A percentile compares a stretch with the other conserved stretches of the same genome.
Conservation (phyloP, 2,113 vertebrate species). For the Delphinus delphis region DNA sequence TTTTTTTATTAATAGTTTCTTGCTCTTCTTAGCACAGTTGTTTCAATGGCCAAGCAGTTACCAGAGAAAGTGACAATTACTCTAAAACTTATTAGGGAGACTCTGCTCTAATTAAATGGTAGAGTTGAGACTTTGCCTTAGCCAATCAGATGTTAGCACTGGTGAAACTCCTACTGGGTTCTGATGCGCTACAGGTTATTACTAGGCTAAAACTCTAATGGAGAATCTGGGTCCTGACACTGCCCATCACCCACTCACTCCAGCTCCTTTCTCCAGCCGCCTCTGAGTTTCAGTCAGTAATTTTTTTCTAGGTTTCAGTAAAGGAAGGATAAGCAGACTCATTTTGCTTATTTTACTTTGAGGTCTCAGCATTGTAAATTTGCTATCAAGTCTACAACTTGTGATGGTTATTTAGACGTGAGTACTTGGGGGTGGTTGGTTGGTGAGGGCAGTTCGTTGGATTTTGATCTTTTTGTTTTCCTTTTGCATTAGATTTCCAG, state of each 20-base stretch:
- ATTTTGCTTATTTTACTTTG: neutral
- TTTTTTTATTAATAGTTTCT: neutral
- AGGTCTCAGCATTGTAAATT: neutral
- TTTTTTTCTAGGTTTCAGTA: neutral
- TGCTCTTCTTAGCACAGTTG: neutral
- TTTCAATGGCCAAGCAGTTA: constrained; percentile 1
- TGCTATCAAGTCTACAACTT: neutral
- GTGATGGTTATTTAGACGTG: too few species aligned
- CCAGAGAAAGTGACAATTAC: neutral
- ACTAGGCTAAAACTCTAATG: neutral
- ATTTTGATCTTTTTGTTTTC: neutral
- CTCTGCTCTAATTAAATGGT: constrained; percentile 22
- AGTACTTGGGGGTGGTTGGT: neutral
- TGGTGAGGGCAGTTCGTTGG: neutral
- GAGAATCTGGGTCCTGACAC: neutral
- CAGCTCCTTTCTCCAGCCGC: neutral
- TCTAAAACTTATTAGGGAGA: neutral
- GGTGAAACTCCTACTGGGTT: neutral
- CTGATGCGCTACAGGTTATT: neutral
- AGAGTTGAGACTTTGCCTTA: constrained; percentile 20
- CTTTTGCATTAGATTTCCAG: constrained; percentile 14
- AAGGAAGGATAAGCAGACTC: neutral
- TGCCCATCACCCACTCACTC: too few species aligned
- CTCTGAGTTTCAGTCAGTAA: neutral
- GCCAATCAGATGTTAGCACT: neutral